Conservation (phyloP, 2,888 invertebrate genomes). For the Stenchaetothrips biformis region DNA sequence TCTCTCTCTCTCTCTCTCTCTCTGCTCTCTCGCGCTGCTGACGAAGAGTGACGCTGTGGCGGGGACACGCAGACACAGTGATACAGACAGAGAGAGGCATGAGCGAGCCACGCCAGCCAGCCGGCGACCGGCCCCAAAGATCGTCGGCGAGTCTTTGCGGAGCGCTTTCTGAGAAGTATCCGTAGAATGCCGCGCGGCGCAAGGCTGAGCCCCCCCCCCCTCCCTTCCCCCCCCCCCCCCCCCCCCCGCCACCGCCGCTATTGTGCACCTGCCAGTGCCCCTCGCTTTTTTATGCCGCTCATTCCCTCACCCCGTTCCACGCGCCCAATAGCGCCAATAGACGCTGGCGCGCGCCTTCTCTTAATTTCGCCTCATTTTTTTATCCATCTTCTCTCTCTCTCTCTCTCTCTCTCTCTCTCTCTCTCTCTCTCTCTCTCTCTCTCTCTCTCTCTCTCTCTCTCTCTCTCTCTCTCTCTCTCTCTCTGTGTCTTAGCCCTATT, state of each 20-base stretch:
- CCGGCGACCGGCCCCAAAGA: background rate
- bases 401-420: no score
- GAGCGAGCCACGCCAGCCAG: no score
- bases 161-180: slow-evolving; percentile 4
- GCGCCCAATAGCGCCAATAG: background rate
- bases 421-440: no score
- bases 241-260: background rate
- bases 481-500: no score
- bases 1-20: no score
- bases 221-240: background rate
- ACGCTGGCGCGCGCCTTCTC: background rate
- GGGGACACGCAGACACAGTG: background rate
- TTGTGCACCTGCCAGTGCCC: slow-evolving; percentile 3
- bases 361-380: background rate
- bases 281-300: no score
- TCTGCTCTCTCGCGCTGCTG: background rate
- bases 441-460: no score
- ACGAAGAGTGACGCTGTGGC: background rate
- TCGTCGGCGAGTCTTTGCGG: background rate
- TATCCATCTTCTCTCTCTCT: no score
- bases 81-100: background rate
- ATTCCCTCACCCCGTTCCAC: background rate
- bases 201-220: background rate
- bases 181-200: slow-evolving; percentile 9
- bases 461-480: no score